Percentiles rank a stretch among this genome's conserved stretches.
These are phyloP conservation scores for Setipinna tenuifilis DNA, from an alignment of 2,797 vertebrate species.

Conservation along the genomic window DNA sequence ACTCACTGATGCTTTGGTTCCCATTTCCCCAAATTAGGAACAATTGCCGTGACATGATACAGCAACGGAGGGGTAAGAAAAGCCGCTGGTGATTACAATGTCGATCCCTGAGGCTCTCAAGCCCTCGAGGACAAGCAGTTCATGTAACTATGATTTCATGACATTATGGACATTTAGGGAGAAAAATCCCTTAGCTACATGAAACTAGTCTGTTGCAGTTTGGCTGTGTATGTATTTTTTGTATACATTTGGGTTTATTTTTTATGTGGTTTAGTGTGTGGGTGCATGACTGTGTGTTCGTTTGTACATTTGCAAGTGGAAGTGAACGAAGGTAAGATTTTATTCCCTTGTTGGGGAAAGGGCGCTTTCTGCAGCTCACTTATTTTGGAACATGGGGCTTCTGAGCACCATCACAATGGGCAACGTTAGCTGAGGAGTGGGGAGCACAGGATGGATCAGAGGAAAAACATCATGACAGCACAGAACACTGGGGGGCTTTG, in stretches of 20 bases:
- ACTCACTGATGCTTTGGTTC: slow-evolving; percentile 36
- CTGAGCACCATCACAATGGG: slow-evolving; percentile 53
- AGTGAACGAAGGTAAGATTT: neutral
- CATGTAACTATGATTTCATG: neutral
- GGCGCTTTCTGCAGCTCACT: neutral
- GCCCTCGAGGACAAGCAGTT: slow-evolving; percentile 1
- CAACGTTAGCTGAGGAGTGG: slow-evolving; percentile 51
- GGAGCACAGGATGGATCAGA: slow-evolving; percentile 44
- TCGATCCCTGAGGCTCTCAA: neutral
- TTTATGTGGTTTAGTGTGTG: neutral
- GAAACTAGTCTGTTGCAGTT: neutral
- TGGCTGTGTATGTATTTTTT: neutral
- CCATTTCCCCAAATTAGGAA: slow-evolving; percentile 29
- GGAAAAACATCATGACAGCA: slow-evolving; percentile 21
- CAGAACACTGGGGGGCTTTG: slow-evolving; percentile 32
- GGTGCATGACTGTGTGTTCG: neutral
- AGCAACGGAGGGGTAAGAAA: neutral
- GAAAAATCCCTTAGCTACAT: slow-evolving; percentile 29
- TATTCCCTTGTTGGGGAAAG: neutral
- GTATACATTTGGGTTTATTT: too few relatives aligned
- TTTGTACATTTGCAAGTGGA: neutral
- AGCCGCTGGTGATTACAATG: slow-evolving; percentile 13
- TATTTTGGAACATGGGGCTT: neutral
- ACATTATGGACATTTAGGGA: slow-evolving; percentile 32
- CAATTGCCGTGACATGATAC: slow-evolving; percentile 18